phyloP scores from a whole-genome alignment of 2,113 vertebrate genomes.

The Trematocara marginatum region DNA sequence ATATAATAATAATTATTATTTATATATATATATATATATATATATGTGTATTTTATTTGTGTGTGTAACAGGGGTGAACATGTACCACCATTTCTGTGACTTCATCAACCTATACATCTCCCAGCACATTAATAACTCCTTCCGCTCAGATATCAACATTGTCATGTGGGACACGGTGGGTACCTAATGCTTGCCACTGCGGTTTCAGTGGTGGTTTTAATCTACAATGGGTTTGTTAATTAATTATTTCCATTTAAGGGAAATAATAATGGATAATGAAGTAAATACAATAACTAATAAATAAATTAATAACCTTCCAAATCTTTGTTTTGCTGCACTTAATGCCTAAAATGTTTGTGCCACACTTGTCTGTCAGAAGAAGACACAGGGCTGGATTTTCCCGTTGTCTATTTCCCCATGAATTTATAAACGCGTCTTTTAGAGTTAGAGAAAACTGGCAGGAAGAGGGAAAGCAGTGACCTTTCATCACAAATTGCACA shows the following conservation, averaged over 20 bases:
- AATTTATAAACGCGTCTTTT: not conserved
- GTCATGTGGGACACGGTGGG: constrained; percentile 99
- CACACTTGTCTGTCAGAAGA: not conserved
- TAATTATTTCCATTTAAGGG: not conserved
- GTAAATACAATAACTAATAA: not conserved
- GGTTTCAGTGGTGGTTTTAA: not conserved
- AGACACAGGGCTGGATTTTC: not conserved
- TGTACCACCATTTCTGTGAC: constrained; percentile 99
- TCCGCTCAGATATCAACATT: constrained; percentile 85
- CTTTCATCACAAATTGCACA: constrained; percentile 17
- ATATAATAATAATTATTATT: not conserved
- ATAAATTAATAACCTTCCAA: not conserved
- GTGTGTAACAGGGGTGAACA: constrained; percentile 85
- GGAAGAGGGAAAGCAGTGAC: not conserved
- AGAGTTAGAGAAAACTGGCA: not conserved
- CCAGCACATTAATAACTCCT: constrained; percentile 93
- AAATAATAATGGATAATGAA: not conserved
- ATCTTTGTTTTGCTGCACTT: not conserved
- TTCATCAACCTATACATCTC: constrained; percentile 96
- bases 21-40: no score
- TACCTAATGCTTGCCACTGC: not conserved
- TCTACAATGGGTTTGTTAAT: not conserved
- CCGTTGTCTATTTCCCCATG: not conserved
- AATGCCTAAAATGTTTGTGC: not conserved
- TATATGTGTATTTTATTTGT: not conserved